A percentile compares a stretch with the other conserved stretches of the same genome.
Conservation (phyloP, 2,888 invertebrate species). For the Sarcophaga carnaria region DNA sequence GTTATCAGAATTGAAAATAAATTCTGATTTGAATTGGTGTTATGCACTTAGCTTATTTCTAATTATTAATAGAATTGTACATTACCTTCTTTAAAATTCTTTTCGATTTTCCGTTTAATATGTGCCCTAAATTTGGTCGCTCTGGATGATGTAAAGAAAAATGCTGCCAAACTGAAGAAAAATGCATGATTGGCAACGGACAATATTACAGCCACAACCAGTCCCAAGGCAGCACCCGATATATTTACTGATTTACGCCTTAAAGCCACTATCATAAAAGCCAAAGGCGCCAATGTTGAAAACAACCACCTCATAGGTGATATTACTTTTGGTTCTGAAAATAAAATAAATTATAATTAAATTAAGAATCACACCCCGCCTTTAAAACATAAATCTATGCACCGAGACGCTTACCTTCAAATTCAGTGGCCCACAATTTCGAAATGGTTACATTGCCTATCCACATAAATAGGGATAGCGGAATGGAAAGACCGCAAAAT, state of each 20-base stretch:
- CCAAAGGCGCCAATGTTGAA: slow-evolving; percentile 83
- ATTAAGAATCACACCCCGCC: slow-evolving; percentile 20
- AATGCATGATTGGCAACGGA: slow-evolving; percentile 91
- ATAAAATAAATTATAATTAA: slow-evolving; percentile 14
- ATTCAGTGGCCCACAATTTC: slow-evolving; percentile 83
- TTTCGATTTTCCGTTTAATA: slow-evolving; percentile 87
- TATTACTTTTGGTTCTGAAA: slow-evolving; percentile 76
- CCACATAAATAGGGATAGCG: slow-evolving; percentile 90
- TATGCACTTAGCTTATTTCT: too few species aligned
- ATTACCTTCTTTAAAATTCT: slow-evolving; percentile 90
- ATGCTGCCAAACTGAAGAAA: slow-evolving; percentile 87
- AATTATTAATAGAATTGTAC: neutral
- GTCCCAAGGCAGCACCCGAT: slow-evolving; percentile 88
- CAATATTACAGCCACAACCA: slow-evolving; percentile 88
- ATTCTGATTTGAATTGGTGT: too few species aligned
- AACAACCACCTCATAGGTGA: slow-evolving; percentile 81
- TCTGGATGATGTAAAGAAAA: slow-evolving; percentile 91
- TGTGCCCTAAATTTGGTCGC: slow-evolving; percentile 89
- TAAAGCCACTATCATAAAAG: slow-evolving; percentile 86
- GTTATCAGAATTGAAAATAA: too few species aligned
- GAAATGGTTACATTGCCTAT: slow-evolving; percentile 87
- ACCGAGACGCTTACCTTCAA: slow-evolving; percentile 82
- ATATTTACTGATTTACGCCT: slow-evolving; percentile 86
- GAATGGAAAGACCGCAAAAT: slow-evolving; percentile 87
- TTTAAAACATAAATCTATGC: neutral